Evolutionary conservation across 2,888 invertebrate species (phyloP), one percentile per base, ranked within the genome.

Genomic region (Odontocerum albicorne): DNA sequence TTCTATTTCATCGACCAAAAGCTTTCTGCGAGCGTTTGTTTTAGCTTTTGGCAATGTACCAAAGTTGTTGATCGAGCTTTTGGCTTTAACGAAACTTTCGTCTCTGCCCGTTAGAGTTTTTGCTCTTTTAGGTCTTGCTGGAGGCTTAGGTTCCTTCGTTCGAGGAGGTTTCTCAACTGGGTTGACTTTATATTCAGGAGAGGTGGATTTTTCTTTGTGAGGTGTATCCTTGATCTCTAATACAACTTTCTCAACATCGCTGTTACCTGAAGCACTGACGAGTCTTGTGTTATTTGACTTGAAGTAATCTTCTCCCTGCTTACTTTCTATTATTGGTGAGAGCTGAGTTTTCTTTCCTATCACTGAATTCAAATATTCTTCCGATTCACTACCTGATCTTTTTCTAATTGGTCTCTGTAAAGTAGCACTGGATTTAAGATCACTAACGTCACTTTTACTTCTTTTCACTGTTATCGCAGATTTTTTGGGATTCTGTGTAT

Each of bases 271-370:
- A 17, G 68, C 63, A 31, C 47, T 61, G 45, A 62, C 69, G 13
- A 71, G 68, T 62, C 72, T 72, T 55, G 71, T 66, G 15, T 69
- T 57, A 12, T 71, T 74, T 59, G 72, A 74, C 58, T 74, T 79
- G 62, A 86, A 86, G 65, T 85, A 87, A 66, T 87, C 87, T 63
- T 87, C 87, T 61, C 85, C 77, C 12, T 84, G 87, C 8, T 86
- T 81, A 59, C 85, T 84, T 71, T 90, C 90, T 61, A 90, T 89
- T 45, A 91, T 90, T 1, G 90, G 90, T 6, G 89, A 88, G 15
- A 91, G 68, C 65, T 88, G 90, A 53, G 84, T 77, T 66, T 87
- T 86, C 62, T 81, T 82, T 51, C 81, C 80, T 62, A 74, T 71
- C 16, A 74, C 70, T 2, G 77, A 77, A 62, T 78, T 79, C 7